phyloP scores from a whole-genome alignment of 2,113 vertebrate species.

The Micronycteris hirsuta region DNA sequence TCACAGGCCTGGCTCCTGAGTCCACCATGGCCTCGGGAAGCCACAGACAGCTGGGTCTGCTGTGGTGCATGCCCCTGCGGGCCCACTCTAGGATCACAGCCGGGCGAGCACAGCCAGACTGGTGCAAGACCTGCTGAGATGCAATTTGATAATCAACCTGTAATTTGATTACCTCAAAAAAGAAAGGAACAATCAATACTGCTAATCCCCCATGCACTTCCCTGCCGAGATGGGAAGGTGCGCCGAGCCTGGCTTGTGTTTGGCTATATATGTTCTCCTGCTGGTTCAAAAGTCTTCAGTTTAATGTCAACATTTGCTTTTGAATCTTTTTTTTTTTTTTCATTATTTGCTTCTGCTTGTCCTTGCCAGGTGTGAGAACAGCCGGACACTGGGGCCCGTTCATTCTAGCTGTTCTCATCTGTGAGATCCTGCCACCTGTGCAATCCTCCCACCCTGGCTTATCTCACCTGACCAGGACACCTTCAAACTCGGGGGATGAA shows the following conservation, averaged over 20 bases:
- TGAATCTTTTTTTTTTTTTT: conserved; percentile 13
- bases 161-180: background rate
- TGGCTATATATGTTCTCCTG: rapidly evolving
- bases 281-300: conserved; percentile 61
- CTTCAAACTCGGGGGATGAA: background rate
- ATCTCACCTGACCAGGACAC: background rate
- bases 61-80: background rate
- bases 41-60: rapidly evolving
- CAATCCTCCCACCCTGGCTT: conserved; percentile 56
- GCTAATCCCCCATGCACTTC: background rate
- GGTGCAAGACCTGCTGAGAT: background rate
- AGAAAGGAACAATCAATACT: background rate
- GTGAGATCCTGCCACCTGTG: conserved; percentile 91
- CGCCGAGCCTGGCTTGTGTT: background rate
- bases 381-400: background rate
- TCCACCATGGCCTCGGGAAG: background rate
- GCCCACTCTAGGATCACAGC: background rate
- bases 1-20: background rate
- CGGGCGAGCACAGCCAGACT: background rate
- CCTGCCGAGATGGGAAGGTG: rapidly evolving
- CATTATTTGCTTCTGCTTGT: conserved; percentile 77
- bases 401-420: background rate
- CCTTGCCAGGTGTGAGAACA: conserved; percentile 72
- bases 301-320: conserved; percentile 65
- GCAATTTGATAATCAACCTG: conserved; percentile 32